Base-by-base conservation (phyloP, 2,113 vertebrate species). In the Oreocharis arfaki region DNA sequence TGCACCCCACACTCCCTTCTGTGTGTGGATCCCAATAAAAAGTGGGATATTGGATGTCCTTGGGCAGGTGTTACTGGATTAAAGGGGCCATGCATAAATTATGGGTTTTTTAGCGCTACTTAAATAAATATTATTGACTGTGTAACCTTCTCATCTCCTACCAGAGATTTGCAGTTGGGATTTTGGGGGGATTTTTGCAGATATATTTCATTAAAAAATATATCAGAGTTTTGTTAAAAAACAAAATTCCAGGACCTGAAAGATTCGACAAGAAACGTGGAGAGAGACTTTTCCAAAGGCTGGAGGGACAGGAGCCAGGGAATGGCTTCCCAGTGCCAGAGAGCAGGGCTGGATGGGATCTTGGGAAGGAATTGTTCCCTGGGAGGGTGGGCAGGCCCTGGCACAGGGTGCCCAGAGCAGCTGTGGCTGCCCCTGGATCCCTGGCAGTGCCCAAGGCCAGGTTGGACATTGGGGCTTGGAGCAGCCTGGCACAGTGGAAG, bases 1-100 rank as follows among this genome's bases (percentile, higher is more conserved):
- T 13, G 33, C 3, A 0, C 37, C 41, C 42, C 32, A 49, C 0
- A 0, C 10, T 42, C 50, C 59, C 77, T 56, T 83, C 89, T 95
- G 87, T 93, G 41, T 41, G 49, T 78, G 81, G 61, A 83, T 93
- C 52, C 50, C 91, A 87, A 90, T 83, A 84, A 97, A 97, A 95
- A 95, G 92, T 13, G 35, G 96, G 97, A 95, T 97, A 98, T 98
- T 97, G 87, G 97, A 85, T 97, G 97, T 97, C 95, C 86, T 46
- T 44, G 69, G 96, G 96, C 98, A 98, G 98, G 98, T 98, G 98
- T 90, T 97, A 13, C 77, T 52, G 93, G 94, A 98, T 98, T 97
- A 98, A 96, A 80, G 69, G 73, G 86, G 80, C 79, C 42, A 69
- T 42, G 93, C 64, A 78, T 86, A 91, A 95, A 95, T 77, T 95